These are phyloP conservation scores for Cataglyphis altisquamis DNA, from an alignment of 2,888 invertebrate species.

Conservation along the genomic window DNA sequence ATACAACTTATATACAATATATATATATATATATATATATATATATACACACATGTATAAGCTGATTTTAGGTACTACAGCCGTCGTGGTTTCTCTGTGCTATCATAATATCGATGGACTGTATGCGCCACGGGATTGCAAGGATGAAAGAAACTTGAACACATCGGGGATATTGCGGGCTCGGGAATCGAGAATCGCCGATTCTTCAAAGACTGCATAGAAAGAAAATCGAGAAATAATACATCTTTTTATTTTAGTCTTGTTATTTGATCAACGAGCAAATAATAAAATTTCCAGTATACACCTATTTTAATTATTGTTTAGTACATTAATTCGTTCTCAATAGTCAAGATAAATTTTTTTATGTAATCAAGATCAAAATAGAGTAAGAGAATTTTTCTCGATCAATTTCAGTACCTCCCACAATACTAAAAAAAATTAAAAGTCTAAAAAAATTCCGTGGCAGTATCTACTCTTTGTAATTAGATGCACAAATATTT, in stretches of 20 bases:
- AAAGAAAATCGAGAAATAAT: neutral
- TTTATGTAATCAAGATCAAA: neutral
- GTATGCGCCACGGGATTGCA: no score
- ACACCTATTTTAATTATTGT: neutral
- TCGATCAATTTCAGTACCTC: neutral
- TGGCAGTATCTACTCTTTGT: neutral
- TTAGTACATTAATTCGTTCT: neutral
- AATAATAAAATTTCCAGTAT: neutral
- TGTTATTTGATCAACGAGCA: neutral
- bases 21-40: neutral
- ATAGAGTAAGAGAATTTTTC: neutral
- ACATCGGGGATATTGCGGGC: neutral
- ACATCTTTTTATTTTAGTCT: neutral
- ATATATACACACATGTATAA: neutral
- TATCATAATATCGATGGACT: conserved; percentile 20
- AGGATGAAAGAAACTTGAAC: neutral
- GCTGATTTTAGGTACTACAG: neutral
- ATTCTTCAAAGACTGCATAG: neutral
- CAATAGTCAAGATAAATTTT: neutral
- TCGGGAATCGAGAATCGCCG: neutral
- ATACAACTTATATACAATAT: neutral
- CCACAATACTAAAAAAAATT: neutral
- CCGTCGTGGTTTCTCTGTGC: neutral
- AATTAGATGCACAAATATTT: neutral
- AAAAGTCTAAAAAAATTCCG: neutral